Conservation (phyloP, 2,888 invertebrate species). For the Pogonocherus hispidulus region DNA sequence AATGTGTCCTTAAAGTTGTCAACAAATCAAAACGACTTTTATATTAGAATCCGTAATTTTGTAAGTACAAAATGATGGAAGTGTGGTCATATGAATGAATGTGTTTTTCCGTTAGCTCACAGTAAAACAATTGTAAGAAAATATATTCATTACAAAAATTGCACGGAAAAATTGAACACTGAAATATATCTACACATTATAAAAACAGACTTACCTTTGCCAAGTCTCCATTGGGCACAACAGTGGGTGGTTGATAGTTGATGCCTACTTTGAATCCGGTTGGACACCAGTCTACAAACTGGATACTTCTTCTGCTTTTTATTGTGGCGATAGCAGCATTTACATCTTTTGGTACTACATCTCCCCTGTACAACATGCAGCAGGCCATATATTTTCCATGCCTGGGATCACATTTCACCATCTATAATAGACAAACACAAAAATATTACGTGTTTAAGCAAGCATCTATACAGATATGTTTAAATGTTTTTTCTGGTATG, state of each 20-base stretch:
- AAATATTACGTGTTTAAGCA: background rate
- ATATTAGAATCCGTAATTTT: too few relatives aligned
- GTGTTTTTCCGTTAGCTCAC: too few relatives aligned
- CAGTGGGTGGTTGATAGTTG: slow-evolving; percentile 20
- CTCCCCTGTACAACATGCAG: slow-evolving; percentile 22
- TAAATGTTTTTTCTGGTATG: too few relatives aligned
- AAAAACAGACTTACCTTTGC: slow-evolving; percentile 13
- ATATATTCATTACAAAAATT: too few relatives aligned
- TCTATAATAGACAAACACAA: background rate
- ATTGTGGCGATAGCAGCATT: slow-evolving; percentile 19
- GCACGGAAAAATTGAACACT: too few relatives aligned
- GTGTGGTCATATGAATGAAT: too few relatives aligned
- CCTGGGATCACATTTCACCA: slow-evolving; percentile 13
- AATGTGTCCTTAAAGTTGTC: too few relatives aligned
- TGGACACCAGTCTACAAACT: slow-evolving; percentile 27
- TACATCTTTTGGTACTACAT: slow-evolving; percentile 19
- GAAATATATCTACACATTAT: too few relatives aligned
- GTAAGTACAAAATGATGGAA: too few relatives aligned
- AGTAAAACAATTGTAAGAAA: too few relatives aligned
- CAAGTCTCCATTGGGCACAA: slow-evolving; percentile 22
- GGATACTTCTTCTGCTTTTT: slow-evolving; percentile 13
- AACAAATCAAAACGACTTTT: too few relatives aligned
- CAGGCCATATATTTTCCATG: slow-evolving; percentile 19
- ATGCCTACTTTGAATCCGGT: slow-evolving; percentile 22
- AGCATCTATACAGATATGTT: too few relatives aligned